These are phyloP conservation scores for Lepetodrilus schrolli DNA, from an alignment of 2,888 invertebrate genomes.

Conservation along the genomic window DNA sequence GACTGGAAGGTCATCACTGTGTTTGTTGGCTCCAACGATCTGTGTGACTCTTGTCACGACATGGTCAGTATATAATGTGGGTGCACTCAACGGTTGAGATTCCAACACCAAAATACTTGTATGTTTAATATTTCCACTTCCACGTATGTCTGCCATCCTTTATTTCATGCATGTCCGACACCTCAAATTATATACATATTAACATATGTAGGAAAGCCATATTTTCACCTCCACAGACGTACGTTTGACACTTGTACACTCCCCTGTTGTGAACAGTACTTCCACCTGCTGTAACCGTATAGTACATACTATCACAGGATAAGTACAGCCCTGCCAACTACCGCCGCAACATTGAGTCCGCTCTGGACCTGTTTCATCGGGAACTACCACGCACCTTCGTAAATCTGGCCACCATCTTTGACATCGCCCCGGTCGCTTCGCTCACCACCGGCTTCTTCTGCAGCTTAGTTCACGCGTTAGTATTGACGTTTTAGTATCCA, in stretches of 20 bases:
- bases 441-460: conserved; percentile 61
- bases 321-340: conserved; percentile 52
- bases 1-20: conserved; percentile 72
- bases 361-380: conserved; percentile 64
- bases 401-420: conserved; percentile 69
- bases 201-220: too few relatives aligned
- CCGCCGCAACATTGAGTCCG: conserved; percentile 52
- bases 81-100: neutral
- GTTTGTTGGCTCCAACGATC: conserved; percentile 71
- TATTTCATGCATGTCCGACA: too few relatives aligned
- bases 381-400: conserved; percentile 67
- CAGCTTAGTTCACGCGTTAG: conserved; percentile 57
- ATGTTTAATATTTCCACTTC: too few relatives aligned
- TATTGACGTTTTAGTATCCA: neutral
- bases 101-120: too few relatives aligned
- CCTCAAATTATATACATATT: too few relatives aligned
- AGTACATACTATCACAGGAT: conserved; percentile 51
- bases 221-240: too few relatives aligned
- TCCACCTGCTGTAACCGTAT: too few relatives aligned
- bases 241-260: too few relatives aligned
- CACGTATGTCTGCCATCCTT: too few relatives aligned
- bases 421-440: conserved; percentile 63
- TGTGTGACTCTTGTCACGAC: conserved; percentile 64
- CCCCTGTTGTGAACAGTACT: too few relatives aligned
- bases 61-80: conserved; percentile 39